These are phyloP conservation scores for Girardinus metallicus DNA, from an alignment of 2,797 vertebrate species.

Conservation along the genomic window DNA sequence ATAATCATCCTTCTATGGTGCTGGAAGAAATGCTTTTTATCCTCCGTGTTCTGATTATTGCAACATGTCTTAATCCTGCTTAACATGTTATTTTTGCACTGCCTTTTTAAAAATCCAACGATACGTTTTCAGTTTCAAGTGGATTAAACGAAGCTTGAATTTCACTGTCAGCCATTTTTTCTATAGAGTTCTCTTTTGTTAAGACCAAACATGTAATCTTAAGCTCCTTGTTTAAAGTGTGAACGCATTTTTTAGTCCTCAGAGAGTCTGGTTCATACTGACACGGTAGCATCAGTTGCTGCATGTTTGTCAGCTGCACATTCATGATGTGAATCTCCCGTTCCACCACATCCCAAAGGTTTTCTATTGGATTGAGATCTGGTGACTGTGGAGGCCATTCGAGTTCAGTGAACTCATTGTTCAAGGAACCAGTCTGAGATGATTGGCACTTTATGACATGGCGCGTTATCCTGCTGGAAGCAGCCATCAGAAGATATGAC, in stretches of 20 bases:
- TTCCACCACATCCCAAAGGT: slow-evolving; percentile 41
- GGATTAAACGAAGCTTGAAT: background rate
- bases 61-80: background rate
- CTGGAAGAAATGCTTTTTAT: background rate
- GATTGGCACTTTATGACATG: too few species aligned
- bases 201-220: background rate
- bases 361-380: too few species aligned
- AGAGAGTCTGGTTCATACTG: background rate
- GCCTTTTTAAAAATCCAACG: background rate
- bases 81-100: background rate
- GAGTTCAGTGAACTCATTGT: too few species aligned
- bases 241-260: background rate
- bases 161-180: background rate
- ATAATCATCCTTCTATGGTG: background rate
- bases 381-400: too few species aligned
- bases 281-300: background rate
- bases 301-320: slow-evolving; percentile 62
- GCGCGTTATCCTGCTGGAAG: too few species aligned
- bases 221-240: background rate
- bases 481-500: too few species aligned
- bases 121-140: background rate
- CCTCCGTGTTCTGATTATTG: background rate
- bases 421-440: too few species aligned
- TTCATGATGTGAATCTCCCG: slow-evolving; percentile 49
- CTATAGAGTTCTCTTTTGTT: background rate